phyloP scores from a whole-genome alignment of 2,888 invertebrate genomes.

The Pecten maximus region DNA sequence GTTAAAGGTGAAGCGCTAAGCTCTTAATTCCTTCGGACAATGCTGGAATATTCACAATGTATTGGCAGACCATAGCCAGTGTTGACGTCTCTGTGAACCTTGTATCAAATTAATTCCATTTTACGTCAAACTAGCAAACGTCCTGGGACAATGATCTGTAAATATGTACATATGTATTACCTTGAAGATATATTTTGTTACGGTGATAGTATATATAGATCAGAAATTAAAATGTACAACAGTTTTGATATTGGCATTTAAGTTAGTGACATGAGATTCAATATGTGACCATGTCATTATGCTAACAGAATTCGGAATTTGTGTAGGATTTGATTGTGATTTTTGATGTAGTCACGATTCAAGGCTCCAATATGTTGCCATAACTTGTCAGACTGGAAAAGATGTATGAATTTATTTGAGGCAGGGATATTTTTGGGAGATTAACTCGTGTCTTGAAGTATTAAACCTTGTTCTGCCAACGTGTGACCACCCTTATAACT shows the following conservation, averaged over 20 bases:
- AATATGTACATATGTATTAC: not conserved
- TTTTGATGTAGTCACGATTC: not conserved
- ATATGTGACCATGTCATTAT: not conserved
- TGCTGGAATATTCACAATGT: too few species aligned
- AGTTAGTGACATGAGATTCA: not conserved
- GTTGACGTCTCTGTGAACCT: not conserved
- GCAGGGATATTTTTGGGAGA: not conserved
- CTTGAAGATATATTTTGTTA: not conserved
- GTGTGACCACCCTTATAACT: not conserved
- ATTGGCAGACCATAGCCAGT: too few species aligned
- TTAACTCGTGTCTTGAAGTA: not conserved
- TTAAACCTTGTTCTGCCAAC: not conserved
- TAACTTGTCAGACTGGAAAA: not conserved
- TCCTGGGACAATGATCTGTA: not conserved
- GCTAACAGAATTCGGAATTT: not conserved
- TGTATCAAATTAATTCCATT: not conserved
- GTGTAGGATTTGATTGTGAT: not conserved
- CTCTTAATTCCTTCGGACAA: not conserved
- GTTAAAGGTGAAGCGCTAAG: not conserved
- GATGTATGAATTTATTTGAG: conserved; percentile 10
- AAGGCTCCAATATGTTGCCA: not conserved
- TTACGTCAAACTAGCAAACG: not conserved
- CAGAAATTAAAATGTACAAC: not conserved
- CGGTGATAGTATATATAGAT: not conserved
- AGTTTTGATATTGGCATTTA: not conserved